Evolutionary conservation across 2,797 vertebrate genomes (phyloP).

Genomic region (Aplochiton taeniatus): DNA sequence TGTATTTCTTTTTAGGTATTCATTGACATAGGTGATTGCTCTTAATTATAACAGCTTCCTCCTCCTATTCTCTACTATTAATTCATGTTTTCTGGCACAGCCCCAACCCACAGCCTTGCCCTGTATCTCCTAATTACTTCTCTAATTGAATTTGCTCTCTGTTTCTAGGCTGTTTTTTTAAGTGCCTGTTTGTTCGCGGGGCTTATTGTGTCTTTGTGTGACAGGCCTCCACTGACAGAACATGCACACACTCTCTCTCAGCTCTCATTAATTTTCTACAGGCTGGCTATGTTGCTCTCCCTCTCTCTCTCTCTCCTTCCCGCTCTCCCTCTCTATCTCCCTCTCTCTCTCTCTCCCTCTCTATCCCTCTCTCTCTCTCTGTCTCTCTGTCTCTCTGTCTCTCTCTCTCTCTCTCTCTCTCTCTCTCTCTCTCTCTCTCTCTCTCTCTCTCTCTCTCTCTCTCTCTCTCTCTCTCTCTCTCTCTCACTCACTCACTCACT

Average conservation of each 20-base stretch:
- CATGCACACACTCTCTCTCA: constrained; percentile 85
- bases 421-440: background rate
- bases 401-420: constrained; percentile 74
- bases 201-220: constrained; percentile 99
- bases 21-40: constrained; percentile 99
- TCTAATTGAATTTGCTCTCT: constrained; percentile 99
- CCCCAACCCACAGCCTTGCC: constrained; percentile 96
- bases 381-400: constrained; percentile 82
- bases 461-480: background rate
- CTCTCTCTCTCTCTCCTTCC: constrained; percentile 38
- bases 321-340: constrained; percentile 82
- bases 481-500: too few relatives aligned
- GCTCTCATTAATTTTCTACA: constrained; percentile 93
- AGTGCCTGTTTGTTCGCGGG: constrained; percentile 97
- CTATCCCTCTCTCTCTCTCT: constrained; percentile 79
- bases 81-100: constrained; percentile 97
- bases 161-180: constrained; percentile 98
- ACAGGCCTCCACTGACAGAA: constrained; percentile 88
- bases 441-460: background rate
- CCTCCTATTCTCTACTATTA: constrained; percentile 97
- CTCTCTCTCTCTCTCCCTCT: constrained; percentile 71
- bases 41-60: constrained; percentile 98
- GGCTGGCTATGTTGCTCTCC: constrained; percentile 60
- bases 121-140: constrained; percentile 99
- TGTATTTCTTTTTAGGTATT: constrained; percentile 85